These are phyloP conservation scores for Scrobipalpa atriplicella DNA, from an alignment of 2,888 invertebrate species.

Conservation along the genomic window DNA sequence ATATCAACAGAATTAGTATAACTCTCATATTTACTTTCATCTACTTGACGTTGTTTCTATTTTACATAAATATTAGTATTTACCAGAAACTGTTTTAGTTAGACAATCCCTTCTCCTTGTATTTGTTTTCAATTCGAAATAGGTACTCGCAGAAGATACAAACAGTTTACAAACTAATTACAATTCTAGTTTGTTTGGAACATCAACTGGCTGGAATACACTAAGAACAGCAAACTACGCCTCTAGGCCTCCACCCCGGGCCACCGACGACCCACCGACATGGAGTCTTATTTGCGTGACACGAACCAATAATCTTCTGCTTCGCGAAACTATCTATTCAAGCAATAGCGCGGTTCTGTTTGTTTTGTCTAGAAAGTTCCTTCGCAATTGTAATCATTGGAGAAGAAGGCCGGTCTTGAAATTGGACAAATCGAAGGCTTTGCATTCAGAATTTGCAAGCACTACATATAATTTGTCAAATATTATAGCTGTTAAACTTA, in stretches of 20 bases:
- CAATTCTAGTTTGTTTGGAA: conserved; percentile 14
- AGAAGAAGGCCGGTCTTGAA: too few relatives aligned
- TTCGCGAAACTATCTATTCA: neutral
- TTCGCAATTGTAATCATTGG: neutral
- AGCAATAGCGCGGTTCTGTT: neutral
- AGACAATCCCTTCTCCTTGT: neutral
- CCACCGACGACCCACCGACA: neutral
- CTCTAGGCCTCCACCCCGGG: conserved; percentile 2
- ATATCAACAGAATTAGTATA: neutral
- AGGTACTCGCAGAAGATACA: neutral
- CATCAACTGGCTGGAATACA: neutral
- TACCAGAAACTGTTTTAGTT: neutral
- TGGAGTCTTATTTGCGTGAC: neutral
- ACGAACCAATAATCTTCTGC: neutral
- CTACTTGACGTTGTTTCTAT: neutral
- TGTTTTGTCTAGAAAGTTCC: neutral
- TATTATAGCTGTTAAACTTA: too few relatives aligned
- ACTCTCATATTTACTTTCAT: neutral
- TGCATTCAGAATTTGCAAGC: too few relatives aligned
- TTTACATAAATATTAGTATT: conserved; percentile 2
- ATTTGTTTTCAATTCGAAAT: conserved; percentile 17
- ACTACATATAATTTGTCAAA: too few relatives aligned
- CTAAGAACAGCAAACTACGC: neutral
- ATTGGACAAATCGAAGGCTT: too few relatives aligned
- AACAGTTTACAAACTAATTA: conserved; percentile 19